Base-by-base conservation (phyloP, 2,113 vertebrate genomes). In the Vireo altiloquus region DNA sequence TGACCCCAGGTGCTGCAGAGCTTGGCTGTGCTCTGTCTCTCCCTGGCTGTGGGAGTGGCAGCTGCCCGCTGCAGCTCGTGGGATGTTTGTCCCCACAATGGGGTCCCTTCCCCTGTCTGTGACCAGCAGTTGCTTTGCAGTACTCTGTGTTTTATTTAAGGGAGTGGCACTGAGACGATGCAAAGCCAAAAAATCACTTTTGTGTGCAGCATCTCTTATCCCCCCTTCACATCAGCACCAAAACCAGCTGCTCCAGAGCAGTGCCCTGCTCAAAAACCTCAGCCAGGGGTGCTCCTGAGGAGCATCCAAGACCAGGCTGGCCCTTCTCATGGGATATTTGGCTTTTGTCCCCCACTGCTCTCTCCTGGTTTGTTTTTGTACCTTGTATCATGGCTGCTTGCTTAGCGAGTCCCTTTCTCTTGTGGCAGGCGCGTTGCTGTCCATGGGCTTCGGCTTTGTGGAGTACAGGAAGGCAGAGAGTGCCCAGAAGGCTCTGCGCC, bases 371-470 rank as follows among this genome's bases (percentile, higher is more conserved):
- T 71, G 14, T 11, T 75, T 91, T 60, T 37, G 4, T 11, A 13
- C 30, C 17, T 56, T 23, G 1, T 1, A 2, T 27, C 0, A 0
- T 30, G 7, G 2, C 11, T 68, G 21, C 40, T 80, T 76, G 24
- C 25, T 44, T 23, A 27, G 3, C 2, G 12, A 52, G 10, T 31
- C 42, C 89, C 23, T 33, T 80, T 77, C 72, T 49, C 42, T 35
- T 70, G 49, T 66, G 47, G 1, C 89, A 99, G 99, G 99, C n/a
- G 83, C 89, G 9, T 82, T 98, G 60, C 98, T 99, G 9, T 99
- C 99, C 18, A 99, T 99, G 99, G 99, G 99, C 30, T 99, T 99
- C 71, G 99, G 99, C 2, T 99, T 99, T 96, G 98, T 99, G 94
- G 98, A 99, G 60, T 99, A 99, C 96, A 98, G 90, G 97, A 99